Evolutionary conservation across 1,140 invertebrate genomes (phyloP), one percentile per base, ranked within the genome.

Genomic region (Pteromalus puparum): DNA sequence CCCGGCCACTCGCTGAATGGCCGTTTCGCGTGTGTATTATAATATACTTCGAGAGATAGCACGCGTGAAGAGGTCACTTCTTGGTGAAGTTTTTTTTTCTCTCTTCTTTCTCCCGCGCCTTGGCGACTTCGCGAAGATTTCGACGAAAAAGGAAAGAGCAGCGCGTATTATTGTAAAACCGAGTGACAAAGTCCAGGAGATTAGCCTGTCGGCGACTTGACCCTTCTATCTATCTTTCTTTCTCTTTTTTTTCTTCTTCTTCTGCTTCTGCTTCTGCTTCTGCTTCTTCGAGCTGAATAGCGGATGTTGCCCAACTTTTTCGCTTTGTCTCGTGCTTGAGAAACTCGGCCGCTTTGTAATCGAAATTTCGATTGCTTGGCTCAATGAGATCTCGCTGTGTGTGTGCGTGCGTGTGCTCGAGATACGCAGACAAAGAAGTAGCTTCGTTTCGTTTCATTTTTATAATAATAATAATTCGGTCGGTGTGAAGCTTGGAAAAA

Each of bases 1-100:
- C 89, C 89, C 90, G 86, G 87, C 87, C 89, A 88, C 88, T 87
- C 88, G 86, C 88, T 88, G 88, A 26, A 26, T 67, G 12, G 34
- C 46, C 75, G 53, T 26, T 30, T 28, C 18, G 5, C 48, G 1
- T 75, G 7, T 12, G 5, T 34, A 9, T 21, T 1, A 28, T 75
- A 24, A 24, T 46, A 46, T 12, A 48, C 73, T 34, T 34, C 3
- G 73, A n/a, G 67, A 70, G 67, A 30, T 30, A 28, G 15, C 26
- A 28, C 26, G 67, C 12, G 26, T 1, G 0, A 28, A 26, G 67
- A 13, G 26, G 24, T n/a, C 7, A 13, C 10, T 61, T 26, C 9
- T 28, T 1, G 67, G 9, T 68, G n/a, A 13, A 13, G 3, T 28
- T 68, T 30, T 30, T 26, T 70, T 26, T 6, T 12, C 12, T 0